These are phyloP conservation scores for Lasioglossum albipes DNA, from an alignment of 1,140 invertebrate genomes.

Conservation along the genomic window DNA sequence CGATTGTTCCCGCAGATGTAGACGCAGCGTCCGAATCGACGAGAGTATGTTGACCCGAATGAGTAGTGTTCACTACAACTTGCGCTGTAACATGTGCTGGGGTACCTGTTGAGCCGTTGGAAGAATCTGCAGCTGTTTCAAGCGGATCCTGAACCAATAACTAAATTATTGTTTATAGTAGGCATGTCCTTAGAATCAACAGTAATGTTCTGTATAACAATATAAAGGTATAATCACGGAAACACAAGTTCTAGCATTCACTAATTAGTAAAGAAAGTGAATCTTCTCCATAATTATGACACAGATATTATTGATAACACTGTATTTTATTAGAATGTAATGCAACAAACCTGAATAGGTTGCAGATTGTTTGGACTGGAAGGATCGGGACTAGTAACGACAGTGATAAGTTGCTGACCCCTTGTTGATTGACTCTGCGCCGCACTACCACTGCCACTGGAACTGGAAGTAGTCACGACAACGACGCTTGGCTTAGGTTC, in stretches of 20 bases:
- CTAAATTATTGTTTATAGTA: slow-evolving; percentile 70
- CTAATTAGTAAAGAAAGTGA: neutral
- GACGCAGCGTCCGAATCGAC: slow-evolving; percentile 78
- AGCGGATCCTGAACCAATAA: slow-evolving; percentile 77
- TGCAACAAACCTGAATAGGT: slow-evolving; percentile 76
- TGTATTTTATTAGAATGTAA: slow-evolving; percentile 5
- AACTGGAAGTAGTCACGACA: slow-evolving; percentile 78
- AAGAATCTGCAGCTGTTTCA: slow-evolving; percentile 78
- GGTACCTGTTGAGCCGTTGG: slow-evolving; percentile 78
- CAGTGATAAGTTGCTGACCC: slow-evolving; percentile 77
- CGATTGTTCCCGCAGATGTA: slow-evolving; percentile 76
- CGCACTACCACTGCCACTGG: slow-evolving; percentile 71
- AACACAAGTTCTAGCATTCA: neutral
- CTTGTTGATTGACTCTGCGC: slow-evolving; percentile 74
- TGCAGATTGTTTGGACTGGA: slow-evolving; percentile 78
- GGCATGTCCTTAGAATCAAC: slow-evolving; percentile 56
- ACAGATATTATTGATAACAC: neutral
- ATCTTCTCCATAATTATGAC: neutral
- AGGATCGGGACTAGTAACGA: slow-evolving; percentile 76
- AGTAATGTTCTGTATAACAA: slow-evolving; percentile 29
- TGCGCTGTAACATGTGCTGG: slow-evolving; percentile 79
- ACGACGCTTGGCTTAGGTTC: slow-evolving; percentile 77
- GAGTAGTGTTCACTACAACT: slow-evolving; percentile 79
- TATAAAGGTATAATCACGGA: neutral
- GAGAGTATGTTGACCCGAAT: slow-evolving; percentile 76